phyloP scores from a whole-genome alignment of 2,113 vertebrate species.

The Sturnus vulgaris region DNA sequence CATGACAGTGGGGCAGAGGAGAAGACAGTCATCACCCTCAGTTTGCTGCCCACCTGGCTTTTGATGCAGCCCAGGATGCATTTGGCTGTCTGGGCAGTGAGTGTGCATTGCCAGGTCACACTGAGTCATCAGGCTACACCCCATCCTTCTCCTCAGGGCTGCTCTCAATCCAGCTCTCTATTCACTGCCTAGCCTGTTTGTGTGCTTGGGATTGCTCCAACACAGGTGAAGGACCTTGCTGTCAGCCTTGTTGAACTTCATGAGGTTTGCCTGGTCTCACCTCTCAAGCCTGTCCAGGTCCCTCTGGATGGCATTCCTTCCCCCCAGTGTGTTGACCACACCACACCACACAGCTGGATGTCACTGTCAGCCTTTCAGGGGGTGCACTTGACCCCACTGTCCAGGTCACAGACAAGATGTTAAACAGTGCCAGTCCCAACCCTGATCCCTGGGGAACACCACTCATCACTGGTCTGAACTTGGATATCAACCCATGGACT shows the following conservation, averaged over 20 bases:
- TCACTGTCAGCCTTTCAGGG: neutral
- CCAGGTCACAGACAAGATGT: neutral
- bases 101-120: neutral
- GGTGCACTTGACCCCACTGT: neutral
- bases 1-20: neutral
- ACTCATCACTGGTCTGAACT: neutral
- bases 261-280: neutral
- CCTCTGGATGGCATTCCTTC: neutral
- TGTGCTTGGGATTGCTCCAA: neutral
- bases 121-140: neutral
- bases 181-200: neutral
- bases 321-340: neutral
- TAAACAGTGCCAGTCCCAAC: neutral
- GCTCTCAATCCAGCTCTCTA: neutral
- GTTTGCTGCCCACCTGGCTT: fast-evolving
- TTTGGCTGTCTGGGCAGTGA: neutral
- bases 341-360: neutral
- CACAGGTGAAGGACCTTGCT: neutral
- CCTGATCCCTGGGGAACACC: fast-evolving
- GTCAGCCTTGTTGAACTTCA: neutral
- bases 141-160: neutral
- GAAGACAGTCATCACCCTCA: too few relatives aligned
- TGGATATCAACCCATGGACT: neutral
- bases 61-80: neutral
- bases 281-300: neutral